A percentile compares a stretch with the other conserved stretches of the same genome.
These are phyloP conservation scores for Tenthredo distinguenda DNA, from an alignment of 2,888 invertebrate genomes.

Conservation along the genomic window DNA sequence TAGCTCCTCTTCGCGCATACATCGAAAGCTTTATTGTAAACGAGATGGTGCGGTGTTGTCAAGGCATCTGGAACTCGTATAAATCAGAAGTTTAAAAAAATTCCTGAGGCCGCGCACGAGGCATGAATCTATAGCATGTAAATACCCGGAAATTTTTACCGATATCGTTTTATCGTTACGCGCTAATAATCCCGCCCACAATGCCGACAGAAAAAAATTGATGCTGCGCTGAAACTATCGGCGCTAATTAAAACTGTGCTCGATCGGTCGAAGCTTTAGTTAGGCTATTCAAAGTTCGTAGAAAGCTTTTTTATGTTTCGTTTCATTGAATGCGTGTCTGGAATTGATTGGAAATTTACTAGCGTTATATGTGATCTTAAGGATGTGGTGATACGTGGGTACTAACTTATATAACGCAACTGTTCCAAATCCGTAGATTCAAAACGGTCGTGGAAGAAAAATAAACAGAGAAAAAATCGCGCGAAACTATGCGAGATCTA, in stretches of 20 bases:
- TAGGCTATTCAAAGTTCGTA: not conserved
- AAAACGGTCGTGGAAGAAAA: constrained; percentile 35
- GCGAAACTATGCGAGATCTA: constrained; percentile 11
- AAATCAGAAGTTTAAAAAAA: constrained; percentile 21
- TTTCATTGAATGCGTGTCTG: not conserved
- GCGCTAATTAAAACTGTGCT: not conserved
- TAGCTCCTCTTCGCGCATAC: not conserved
- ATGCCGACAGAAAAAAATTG: not conserved
- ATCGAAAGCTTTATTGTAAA: constrained; percentile 34
- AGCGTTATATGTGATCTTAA: not conserved
- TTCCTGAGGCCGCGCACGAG: not conserved
- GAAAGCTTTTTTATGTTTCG: not conserved
- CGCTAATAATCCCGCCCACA: not conserved
- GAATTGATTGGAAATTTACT: not conserved
- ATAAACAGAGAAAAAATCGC: constrained; percentile 28
- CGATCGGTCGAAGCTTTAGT: not conserved
- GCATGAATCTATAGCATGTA: constrained; percentile 29
- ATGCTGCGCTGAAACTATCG: not conserved
- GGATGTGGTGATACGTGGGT: not conserved
- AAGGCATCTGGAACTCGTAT: constrained; percentile 48
- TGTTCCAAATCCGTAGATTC: not conserved
- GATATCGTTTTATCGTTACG: constrained; percentile 2
- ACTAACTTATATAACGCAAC: not conserved
- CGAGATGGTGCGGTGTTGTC: constrained; percentile 28
- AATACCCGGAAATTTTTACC: constrained; percentile 8